These are phyloP conservation scores for Larimichthys polyactis DNA, from an alignment of 2,113 vertebrate genomes.

Conservation along the genomic window DNA sequence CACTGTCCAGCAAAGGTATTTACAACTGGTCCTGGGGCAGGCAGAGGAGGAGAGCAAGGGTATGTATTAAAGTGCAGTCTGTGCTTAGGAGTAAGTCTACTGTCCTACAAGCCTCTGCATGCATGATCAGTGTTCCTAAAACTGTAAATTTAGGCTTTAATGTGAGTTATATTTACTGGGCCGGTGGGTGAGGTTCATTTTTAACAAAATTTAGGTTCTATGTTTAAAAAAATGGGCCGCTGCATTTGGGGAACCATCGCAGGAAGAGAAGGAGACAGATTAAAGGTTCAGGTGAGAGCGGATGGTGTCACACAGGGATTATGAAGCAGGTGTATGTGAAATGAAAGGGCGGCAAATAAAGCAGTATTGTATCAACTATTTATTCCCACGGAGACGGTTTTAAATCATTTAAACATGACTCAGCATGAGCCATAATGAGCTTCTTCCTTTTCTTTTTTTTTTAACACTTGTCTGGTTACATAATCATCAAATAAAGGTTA, in stretches of 20 bases:
- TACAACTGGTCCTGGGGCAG: neutral
- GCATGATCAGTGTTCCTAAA: neutral
- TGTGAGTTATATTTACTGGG: neutral
- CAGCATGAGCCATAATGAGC: neutral
- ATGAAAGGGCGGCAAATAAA: neutral
- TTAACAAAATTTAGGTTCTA: neutral
- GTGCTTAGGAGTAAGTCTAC: neutral
- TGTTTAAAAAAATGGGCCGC: too few relatives aligned
- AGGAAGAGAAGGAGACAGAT: neutral
- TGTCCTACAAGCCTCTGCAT: neutral
- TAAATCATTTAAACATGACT: conserved; percentile 18
- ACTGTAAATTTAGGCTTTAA: neutral
- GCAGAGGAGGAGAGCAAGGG: neutral
- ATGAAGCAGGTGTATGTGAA: neutral
- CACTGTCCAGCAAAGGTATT: neutral
- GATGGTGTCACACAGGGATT: neutral
- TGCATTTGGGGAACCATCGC: neutral
- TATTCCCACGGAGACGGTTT: neutral
- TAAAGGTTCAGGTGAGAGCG: neutral
- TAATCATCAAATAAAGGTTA: conserved; percentile 20
- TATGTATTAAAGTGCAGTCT: neutral
- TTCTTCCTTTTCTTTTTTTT: neutral
- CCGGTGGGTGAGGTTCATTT: neutral
- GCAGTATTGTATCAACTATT: neutral
- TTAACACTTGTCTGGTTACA: conserved; percentile 4